Percentiles rank a stretch among this genome's conserved stretches.
These are phyloP conservation scores for Dolomedes plantarius DNA, from an alignment of 2,888 invertebrate genomes.

Conservation along the genomic window DNA sequence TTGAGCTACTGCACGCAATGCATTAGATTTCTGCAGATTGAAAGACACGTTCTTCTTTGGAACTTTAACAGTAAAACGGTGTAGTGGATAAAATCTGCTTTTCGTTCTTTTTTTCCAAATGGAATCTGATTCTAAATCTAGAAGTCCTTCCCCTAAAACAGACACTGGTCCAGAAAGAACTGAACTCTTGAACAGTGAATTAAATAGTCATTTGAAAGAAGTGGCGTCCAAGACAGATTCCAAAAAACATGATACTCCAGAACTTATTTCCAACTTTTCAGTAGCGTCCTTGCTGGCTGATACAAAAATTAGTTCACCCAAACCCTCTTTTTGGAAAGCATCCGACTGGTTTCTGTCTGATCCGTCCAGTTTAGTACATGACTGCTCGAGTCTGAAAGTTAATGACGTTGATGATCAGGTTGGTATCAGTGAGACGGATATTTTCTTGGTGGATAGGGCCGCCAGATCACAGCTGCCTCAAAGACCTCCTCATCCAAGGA, in stretches of 20 bases:
- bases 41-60: too few relatives aligned
- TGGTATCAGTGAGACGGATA: slow-evolving; percentile 26
- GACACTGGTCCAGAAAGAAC: slow-evolving; percentile 22
- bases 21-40: too few relatives aligned
- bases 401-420: slow-evolving; percentile 31
- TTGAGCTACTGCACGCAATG: too few relatives aligned
- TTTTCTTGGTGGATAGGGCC: slow-evolving; percentile 59
- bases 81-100: too few relatives aligned
- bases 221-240: not conserved
- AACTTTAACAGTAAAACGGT: too few relatives aligned
- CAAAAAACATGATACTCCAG: slow-evolving; percentile 48
- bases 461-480: slow-evolving; percentile 41
- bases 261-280: slow-evolving; percentile 61
- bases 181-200: slow-evolving; percentile 21
- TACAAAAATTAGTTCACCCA: slow-evolving; percentile 40
- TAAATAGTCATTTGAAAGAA: not conserved
- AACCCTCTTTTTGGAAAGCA: slow-evolving; percentile 47
- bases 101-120: too few relatives aligned
- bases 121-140: slow-evolving; percentile 15
- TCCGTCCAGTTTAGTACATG: not conserved
- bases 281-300: slow-evolving; percentile 59
- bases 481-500: slow-evolving; percentile 17
- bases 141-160: slow-evolving; percentile 23
- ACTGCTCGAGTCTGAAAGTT: slow-evolving; percentile 17
- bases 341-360: slow-evolving; percentile 44